Percentiles rank a stretch among this genome's conserved stretches.
phyloP scores from a whole-genome alignment of 2,113 vertebrate genomes.

The Eonycteris spelaea region DNA sequence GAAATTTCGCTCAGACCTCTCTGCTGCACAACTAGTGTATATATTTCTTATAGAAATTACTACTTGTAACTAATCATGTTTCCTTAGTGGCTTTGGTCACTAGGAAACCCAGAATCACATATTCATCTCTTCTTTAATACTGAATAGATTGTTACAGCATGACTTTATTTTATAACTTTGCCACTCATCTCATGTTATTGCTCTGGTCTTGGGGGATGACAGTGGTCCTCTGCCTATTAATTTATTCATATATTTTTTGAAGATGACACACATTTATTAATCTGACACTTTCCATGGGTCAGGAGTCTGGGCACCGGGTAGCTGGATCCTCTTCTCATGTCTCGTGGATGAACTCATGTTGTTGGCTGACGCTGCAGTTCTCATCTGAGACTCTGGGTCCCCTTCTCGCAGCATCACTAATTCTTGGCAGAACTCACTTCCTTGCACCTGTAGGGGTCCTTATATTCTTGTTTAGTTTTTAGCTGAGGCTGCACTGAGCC shows the following conservation, averaged over 20 bases:
- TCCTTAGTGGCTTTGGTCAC: not conserved
- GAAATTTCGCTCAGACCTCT: not conserved
- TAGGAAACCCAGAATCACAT: not conserved
- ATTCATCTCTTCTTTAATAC: not conserved
- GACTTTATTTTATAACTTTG: not conserved
- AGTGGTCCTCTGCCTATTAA: not conserved
- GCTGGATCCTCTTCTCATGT: not conserved
- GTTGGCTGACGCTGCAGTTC: not conserved
- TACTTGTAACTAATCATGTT: not conserved
- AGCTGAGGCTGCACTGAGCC: no score
- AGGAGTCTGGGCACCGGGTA: not conserved
- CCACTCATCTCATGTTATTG: not conserved
- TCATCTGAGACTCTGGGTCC: not conserved
- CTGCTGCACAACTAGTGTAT: not conserved
- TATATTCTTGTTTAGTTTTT: not conserved
- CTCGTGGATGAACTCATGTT: not conserved
- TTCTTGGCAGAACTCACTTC: not conserved
- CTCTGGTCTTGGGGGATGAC: not conserved
- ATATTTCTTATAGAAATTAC: not conserved
- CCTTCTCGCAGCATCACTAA: not conserved
- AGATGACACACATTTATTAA: not conserved
- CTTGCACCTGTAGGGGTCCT: not conserved
- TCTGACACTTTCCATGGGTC: not conserved
- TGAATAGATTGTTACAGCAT: not conserved
- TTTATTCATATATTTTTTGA: not conserved